Evolutionary conservation across 35 echinoderm and acorn worm genomes (phyloP), one percentile per base, ranked within the genome.

Genomic region (Amphiura filiformis): DNA sequence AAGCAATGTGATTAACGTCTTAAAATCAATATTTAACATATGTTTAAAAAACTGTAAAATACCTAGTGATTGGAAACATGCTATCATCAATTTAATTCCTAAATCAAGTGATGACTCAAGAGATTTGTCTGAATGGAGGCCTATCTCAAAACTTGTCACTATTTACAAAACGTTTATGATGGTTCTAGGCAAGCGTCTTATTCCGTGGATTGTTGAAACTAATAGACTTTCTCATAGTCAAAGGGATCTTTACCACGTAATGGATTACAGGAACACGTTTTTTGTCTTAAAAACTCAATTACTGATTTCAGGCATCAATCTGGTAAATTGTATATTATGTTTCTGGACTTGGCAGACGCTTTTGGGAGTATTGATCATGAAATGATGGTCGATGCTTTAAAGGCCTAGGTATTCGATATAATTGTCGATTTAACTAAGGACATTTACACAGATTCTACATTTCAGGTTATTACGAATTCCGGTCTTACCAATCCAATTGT

Each of bases 321-420:
- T 26, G 61, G 61, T 30, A 70, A 70, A 70, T 70, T 70, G 28
- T 70, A 70, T 70, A 30, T 70, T 70, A 70, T n/a, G 61, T 70
- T 70, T 70, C 28, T 70, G 26, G 61, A 70, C 61, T 30, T 70
- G 28, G 61, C 61, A 30, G 61, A 70, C 26, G 61, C 26, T 47
- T 70, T 70, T 70, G 61, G 61, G 2, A 70, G 61, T 30, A 70
- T 70, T 70, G 61, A 70, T 30, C 61, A 70, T 1, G 61, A 70
- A 70, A 11, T 11, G 61, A 70, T 70, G 61, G 61, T 70, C 26
- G 61, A 70, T 18, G 17, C 28, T 23, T 70, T 18, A 15, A 30
- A 70, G 61, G 17, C 1, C 28, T 26, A 26, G 9, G 61, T 30
- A 13, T 13, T 70, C 28, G 61, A 70, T 13, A 18, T 26, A 2